Evolutionary conservation across 2,888 invertebrate species (phyloP).

Genomic region (Apotomis turbidana): DNA sequence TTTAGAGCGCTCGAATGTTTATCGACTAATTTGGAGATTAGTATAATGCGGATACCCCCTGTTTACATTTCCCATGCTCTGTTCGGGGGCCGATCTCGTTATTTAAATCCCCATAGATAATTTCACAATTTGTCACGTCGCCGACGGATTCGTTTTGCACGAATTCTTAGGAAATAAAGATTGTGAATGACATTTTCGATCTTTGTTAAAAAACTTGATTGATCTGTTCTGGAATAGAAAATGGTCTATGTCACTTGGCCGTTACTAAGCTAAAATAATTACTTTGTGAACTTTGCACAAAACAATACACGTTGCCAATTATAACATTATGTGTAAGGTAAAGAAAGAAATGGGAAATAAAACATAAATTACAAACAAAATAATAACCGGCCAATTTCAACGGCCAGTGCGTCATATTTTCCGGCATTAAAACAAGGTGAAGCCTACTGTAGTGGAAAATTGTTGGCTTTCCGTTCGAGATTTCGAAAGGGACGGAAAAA

Average conservation of each 20-base stretch:
- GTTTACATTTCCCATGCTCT: conserved; percentile 79
- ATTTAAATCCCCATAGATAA: conserved; percentile 76
- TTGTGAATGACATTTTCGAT: conserved; percentile 26
- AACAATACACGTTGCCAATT: too few relatives aligned
- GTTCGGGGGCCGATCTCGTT: conserved; percentile 71
- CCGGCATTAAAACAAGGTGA: conserved; percentile 46
- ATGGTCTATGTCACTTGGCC: too few relatives aligned
- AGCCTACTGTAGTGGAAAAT: conserved; percentile 54
- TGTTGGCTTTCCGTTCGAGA: conserved; percentile 44
- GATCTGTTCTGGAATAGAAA: too few relatives aligned
- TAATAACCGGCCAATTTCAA: conserved; percentile 1
- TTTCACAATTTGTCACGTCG: conserved; percentile 71
- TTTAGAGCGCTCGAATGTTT: conserved; percentile 56
- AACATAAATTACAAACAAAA: not conserved
- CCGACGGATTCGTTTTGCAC: conserved; percentile 63
- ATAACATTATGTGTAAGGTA: too few relatives aligned
- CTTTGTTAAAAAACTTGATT: not conserved
- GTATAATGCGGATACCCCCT: conserved; percentile 60
- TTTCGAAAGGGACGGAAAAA: conserved; percentile 38
- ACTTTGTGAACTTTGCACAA: too few relatives aligned
- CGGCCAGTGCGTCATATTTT: not conserved
- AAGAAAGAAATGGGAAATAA: too few relatives aligned
- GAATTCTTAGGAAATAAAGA: conserved; percentile 49
- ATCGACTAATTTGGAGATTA: conserved; percentile 75
- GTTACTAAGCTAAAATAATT: too few relatives aligned